These are phyloP conservation scores for Pangasius krempfi DNA, from an alignment of 2,797 vertebrate genomes.

Conservation along the genomic window DNA sequence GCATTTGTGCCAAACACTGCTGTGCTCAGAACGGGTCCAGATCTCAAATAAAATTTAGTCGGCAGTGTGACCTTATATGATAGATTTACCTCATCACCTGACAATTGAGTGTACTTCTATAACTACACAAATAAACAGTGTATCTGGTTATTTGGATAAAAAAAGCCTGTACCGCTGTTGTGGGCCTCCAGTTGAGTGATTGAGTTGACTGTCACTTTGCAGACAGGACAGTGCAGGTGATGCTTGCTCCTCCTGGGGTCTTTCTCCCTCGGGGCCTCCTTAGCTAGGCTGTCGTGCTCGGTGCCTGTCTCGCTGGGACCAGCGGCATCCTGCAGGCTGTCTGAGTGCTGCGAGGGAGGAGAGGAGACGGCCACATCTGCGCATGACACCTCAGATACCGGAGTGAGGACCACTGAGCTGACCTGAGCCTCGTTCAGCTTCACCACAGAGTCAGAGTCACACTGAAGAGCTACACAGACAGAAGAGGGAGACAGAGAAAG, in stretches of 20 bases:
- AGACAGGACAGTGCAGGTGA: conserved; percentile 88
- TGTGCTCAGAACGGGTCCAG: background rate
- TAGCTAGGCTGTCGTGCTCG: conserved; percentile 51
- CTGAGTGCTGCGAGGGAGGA: conserved; percentile 66
- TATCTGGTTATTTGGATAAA: background rate
- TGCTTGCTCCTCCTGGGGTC: conserved; percentile 66
- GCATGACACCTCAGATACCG: conserved; percentile 57
- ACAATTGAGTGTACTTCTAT: too few species aligned
- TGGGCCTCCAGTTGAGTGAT: conserved; percentile 92
- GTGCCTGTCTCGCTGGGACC: conserved; percentile 52
- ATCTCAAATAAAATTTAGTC: background rate
- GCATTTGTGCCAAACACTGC: background rate
- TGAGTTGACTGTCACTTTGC: conserved; percentile 97
- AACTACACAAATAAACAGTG: background rate
- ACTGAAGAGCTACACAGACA: conserved; percentile 36
- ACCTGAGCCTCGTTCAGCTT: conserved; percentile 58
- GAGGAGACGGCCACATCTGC: conserved; percentile 57
- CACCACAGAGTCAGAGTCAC: conserved; percentile 46
- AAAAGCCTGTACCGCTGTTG: conserved; percentile 77
- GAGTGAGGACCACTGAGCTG: conserved; percentile 61
- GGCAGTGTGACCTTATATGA: background rate
- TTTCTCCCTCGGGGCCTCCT: conserved; percentile 58
- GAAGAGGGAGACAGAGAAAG: conserved; percentile 23
- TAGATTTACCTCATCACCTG: background rate
- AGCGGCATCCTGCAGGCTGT: conserved; percentile 65